Evolutionary conservation across 2,888 invertebrate species (phyloP), one percentile per base, ranked within the genome.

Genomic region (Hirtodrosophila trivittata): DNA sequence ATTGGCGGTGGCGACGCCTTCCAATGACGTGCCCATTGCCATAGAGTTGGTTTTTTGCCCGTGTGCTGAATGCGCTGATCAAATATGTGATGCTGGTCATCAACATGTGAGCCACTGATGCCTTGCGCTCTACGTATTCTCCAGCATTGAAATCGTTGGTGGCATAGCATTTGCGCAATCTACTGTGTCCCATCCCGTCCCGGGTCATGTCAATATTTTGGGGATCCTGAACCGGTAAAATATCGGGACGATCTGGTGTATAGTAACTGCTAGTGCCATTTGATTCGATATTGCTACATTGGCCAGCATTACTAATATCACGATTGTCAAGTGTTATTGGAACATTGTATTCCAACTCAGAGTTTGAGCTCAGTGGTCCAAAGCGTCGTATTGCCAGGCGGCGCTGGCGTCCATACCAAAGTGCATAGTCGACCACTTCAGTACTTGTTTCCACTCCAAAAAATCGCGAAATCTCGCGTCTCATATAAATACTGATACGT

Each of bases 31-130:
- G 49, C 5, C 37, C 37, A 6, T 8, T 33, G 4, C 26, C 37
- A 8, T 10, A n/a, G 10, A 3, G 1, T 1, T 83, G 67, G 9
- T 39, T 66, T 1, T 70, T 63, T 13, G 87, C 82, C 0, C 80
- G 71, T 21, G 93, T 92, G 37, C 93, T 92, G 84, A 96, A 91
- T 55, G 93, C 92, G 92, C 93, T 91, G 0, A 90, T 83, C 14
- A 91, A 68, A 46, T 88, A 90, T 1, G 80, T 82, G 6, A 91
- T 45, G 9, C 89, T 89, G 3, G 87, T 76, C 57, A 91, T 84
- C 4, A 91, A 65, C 90, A 91, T 89, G 21, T 88, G 87, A 0
- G 87, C 87, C 0, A 91, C 91, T 1, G 90, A 87, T 3, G 88
- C 80, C 66, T 91, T 91, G 0, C 90, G 89, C 56, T 90, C 90